Evolutionary conservation across 2,113 vertebrate species (phyloP), one percentile per base, ranked within the genome.

Genomic region (Asarcornis scutulata): DNA sequence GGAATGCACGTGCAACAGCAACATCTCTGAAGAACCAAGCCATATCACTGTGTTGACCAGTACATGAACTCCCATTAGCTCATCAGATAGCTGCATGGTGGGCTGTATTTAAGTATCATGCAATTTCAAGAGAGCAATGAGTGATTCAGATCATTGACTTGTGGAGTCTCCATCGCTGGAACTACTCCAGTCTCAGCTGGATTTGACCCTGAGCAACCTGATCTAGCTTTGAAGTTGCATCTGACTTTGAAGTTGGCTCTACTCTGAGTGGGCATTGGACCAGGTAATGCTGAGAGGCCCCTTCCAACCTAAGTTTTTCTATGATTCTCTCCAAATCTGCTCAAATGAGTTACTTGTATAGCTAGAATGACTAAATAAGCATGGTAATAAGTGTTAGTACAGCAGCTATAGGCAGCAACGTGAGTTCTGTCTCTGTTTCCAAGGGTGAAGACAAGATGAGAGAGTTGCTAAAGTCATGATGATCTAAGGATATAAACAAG

Each of bases 241-340:
- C 42, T 95, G 83, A 60, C 95, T 97, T 97, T 97, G 95, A 97
- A 95, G 94, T 73, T 79, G 81, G 32, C 77, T 85, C 73, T 82
- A 42, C 89, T 79, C 44, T 36, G 84, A 82, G 84, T 72, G 44
- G 91, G 91, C 0, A 82, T 93, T 68, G 40, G 67, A 91, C 59
- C 94, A 94, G 71, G 89, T 89, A 91, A 82, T 86, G 92, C 2
- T 3, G 58, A 91, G 62, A 95, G 56, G 84, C 87, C 81, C 80
- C 66, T 89, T 83, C 66, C 74, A 53, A 80, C 81, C 29, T 20
- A 21, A 89, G 17, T 31, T 73, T 13, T 50, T 68, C 89, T 69
- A 23, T 52, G 36, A 20, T 60, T 92, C 53, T 78, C 64, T 87
- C 58, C 71, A 22, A 87, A 79, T 38, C 66, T 79, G 58, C 55